Evolutionary conservation across 2,797 vertebrate genomes (phyloP).

Genomic region (Clarias laeviceps): DNA sequence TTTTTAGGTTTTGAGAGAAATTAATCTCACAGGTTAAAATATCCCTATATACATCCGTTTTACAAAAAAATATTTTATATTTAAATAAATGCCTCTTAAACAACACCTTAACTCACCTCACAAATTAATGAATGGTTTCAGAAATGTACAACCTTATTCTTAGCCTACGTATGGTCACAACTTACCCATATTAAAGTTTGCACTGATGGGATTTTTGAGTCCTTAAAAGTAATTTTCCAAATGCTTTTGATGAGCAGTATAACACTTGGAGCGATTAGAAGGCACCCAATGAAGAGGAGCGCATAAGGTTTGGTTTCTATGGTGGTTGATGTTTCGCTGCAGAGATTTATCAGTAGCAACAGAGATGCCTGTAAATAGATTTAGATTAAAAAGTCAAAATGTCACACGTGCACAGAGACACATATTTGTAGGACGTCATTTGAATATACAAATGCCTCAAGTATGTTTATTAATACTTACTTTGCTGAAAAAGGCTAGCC

Average conservation of each 20-base stretch:
- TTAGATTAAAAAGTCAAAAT: background rate
- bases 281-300: slow-evolving; percentile 67
- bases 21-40: too few relatives aligned
- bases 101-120: too few relatives aligned
- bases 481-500: slow-evolving; percentile 70
- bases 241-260: slow-evolving; percentile 63
- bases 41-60: too few relatives aligned
- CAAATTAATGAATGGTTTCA: too few relatives aligned
- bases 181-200: slow-evolving; percentile 61
- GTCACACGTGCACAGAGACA: background rate
- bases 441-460: background rate
- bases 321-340: slow-evolving; percentile 48
- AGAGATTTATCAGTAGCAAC: slow-evolving; percentile 69
- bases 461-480: slow-evolving; percentile 48
- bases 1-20: too few relatives aligned
- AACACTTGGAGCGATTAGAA: slow-evolving; percentile 63
- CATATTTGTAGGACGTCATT: background rate
- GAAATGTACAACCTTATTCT: background rate
- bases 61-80: too few relatives aligned
- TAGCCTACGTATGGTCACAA: background rate
- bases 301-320: slow-evolving; percentile 59
- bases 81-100: too few relatives aligned
- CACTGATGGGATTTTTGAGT: slow-evolving; percentile 62
- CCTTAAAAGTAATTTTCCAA: slow-evolving; percentile 71
- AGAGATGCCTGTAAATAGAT: slow-evolving; percentile 60